Percentiles rank a stretch among this genome's conserved stretches.
phyloP scores from a whole-genome alignment of 2,797 vertebrate species.

The Lagodon rhomboides region DNA sequence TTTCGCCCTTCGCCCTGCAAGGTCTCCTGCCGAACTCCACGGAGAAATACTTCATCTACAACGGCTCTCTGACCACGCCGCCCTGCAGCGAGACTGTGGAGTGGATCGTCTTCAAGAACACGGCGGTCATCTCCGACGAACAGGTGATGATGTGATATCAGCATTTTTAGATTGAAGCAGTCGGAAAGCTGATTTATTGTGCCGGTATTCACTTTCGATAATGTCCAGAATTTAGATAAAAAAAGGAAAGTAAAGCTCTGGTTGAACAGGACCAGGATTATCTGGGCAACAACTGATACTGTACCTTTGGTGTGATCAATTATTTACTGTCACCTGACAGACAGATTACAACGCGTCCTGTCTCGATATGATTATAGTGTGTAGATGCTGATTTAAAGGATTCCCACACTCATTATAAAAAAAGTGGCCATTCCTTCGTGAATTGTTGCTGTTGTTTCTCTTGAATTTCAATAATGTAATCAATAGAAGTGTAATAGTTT shows the following conservation, averaged over 20 bases:
- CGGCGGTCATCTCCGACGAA: conserved; percentile 89
- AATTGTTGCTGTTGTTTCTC: neutral
- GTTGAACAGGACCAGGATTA: no score
- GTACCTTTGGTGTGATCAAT: no score
- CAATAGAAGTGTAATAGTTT: no score
- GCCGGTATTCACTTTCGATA: no score
- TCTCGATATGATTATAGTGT: neutral
- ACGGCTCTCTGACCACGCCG: conserved; percentile 94
- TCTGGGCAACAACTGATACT: no score
- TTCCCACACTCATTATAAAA: neutral
- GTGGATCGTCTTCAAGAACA: conserved; percentile 96
- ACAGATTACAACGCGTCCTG: neutral
- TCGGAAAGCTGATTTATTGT: no score
- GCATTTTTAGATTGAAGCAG: neutral
- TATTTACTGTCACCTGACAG: neutral
- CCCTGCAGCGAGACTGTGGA: conserved; percentile 95
- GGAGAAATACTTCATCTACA: conserved; percentile 95
- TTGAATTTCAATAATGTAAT: neutral
- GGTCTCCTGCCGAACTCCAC: conserved; percentile 93
- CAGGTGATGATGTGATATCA: conserved; percentile 74
- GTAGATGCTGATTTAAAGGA: neutral
- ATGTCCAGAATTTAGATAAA: no score
- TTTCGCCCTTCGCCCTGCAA: conserved; percentile 88
- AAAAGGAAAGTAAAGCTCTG: no score
- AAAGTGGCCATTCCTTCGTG: neutral